Evolutionary conservation across 2,113 vertebrate genomes (phyloP), one percentile per base, ranked within the genome.

Genomic region (Mugil cephalus): DNA sequence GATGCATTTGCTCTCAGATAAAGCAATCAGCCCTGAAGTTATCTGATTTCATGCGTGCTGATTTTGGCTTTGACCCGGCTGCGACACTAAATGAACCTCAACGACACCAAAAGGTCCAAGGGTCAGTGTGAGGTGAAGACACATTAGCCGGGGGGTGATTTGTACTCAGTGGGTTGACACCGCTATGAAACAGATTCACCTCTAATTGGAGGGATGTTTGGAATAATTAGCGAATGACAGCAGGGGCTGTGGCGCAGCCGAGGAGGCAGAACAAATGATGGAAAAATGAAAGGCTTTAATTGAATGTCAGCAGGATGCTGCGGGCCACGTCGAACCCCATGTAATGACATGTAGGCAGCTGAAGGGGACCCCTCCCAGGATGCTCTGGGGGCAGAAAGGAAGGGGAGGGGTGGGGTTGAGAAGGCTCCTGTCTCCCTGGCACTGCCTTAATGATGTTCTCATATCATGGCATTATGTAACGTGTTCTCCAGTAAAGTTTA

Each of bases 231-330:
- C 46, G 77, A 73, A 81, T 58, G 74, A 80, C 85, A 89, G 80
- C 80, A 53, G 87, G 71, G 60, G 80, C 66, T 10, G 64, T n/a
- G 1, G 46, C 34, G n/a, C 56, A 84, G 67, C 63, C 72, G 65
- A 11, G 0, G 55, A 79, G 61, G 79, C 76, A 65, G 75, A 71
- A 77, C 70, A 64, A 80, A 85, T 70, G 36, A 84, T 72, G 73
- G 64, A 39, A 73, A 89, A 90, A 88, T 74, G 46, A 83, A 86
- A 82, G 74, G 34, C 56, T 88, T 74, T 86, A 87, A 84, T 85
- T 89, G 83, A 90, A 91, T 89, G 85, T 87, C 89, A 93, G 85
- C 39, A 8, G 79, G 82, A 83, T 54, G 77, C 86, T 77, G 61
- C 56, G 59, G 84, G 89, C 78, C 76, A 71, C n/a, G 18, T 66